Evolutionary conservation across 2,888 invertebrate genomes (phyloP), one percentile per base, ranked within the genome.

Genomic region (Amiota mariae): DNA sequence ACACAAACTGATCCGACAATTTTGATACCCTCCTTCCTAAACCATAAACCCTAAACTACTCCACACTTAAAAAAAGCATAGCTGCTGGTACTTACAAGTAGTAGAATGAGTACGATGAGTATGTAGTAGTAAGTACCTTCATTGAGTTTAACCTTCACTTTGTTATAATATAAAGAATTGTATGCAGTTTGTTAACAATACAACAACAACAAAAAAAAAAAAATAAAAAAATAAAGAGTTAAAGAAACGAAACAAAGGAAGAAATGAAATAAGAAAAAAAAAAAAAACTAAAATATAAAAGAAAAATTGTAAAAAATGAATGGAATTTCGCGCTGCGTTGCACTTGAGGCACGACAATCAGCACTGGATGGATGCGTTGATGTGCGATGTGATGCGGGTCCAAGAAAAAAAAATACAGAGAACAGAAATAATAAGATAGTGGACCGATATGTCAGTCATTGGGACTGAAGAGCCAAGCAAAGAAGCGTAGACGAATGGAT

Each of bases 311-410:
- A 85, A 82, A 85, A 84, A 84, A 85, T 85, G 85, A 85, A 79
- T 80, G 87, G 87, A 85, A 87, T 87, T 85, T 85, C 84, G 84
- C 85, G 85, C 86, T 85, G 87, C 85, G 75, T 81, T 85, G 87
- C 85, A 84, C 85, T 81, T 75, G 74, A 74, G 75, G 75, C 71
- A 71, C 73, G 70, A 73, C 72, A 75, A 71, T 71, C 75, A 71
- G 67, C 54, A 68, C 18, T 54, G 36, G 36, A 36, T 51, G 67
- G 54, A 68, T 68, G 67, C 67, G 54, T 68, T 68, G 36, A 51
- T 48, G 47, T 54, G 67, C 51, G 24, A 68, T 51, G 24, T 36
- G 46, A 61, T 49, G 48, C 72, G 72, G 66, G 71, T 63, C n/a
- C 36, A 36, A 36, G 36, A 36, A 36, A 36, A 36, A 36, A 36